Conservation (phyloP, 1,140 invertebrate genomes). For the Brachionus calyciflorus region DNA sequence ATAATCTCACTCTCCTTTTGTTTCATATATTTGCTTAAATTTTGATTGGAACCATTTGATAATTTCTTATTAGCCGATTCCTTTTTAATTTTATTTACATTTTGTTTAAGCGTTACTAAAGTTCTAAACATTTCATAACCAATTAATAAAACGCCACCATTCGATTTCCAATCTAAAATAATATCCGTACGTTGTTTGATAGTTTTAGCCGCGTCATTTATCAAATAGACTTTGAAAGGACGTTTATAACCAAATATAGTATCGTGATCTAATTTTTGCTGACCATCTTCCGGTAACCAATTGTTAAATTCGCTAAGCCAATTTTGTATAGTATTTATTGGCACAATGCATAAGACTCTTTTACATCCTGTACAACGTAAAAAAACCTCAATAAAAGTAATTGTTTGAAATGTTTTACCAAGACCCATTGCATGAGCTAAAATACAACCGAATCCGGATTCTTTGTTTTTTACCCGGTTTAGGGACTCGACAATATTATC, state of each 20-base stretch:
- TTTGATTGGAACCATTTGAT: conserved; percentile 48
- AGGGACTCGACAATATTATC: conserved; percentile 92
- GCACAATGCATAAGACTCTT: conserved; percentile 90
- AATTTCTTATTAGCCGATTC: background rate
- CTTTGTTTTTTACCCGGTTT: conserved; percentile 75
- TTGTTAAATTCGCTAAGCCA: conserved; percentile 96
- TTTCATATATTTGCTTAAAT: conserved; percentile 24
- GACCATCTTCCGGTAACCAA: conserved; percentile 77
- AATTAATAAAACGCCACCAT: conserved; percentile 88
- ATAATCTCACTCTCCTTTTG: conserved; percentile 40
- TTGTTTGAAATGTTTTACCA: conserved; percentile 87
- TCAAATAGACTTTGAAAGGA: conserved; percentile 79
- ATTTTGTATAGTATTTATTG: conserved; percentile 97
- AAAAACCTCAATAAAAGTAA: conserved; percentile 93
- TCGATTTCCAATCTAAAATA: conserved; percentile 72
- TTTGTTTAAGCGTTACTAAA: conserved; percentile 67
- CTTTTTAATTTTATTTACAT: conserved; percentile 60
- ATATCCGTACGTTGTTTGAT: conserved; percentile 70
- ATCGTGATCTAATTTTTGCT: conserved; percentile 52
- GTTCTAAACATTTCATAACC: conserved; percentile 93
- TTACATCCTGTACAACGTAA: conserved; percentile 81
- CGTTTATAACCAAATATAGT: conserved; percentile 63
- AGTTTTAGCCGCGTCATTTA: conserved; percentile 92
- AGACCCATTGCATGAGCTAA: conserved; percentile 98
- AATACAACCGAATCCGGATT: conserved; percentile 91